Percentiles rank a stretch among this genome's conserved stretches.
Evolutionary conservation across 1,140 invertebrate genomes (phyloP).

Genomic region (Lepeophtheirus salmonis): DNA sequence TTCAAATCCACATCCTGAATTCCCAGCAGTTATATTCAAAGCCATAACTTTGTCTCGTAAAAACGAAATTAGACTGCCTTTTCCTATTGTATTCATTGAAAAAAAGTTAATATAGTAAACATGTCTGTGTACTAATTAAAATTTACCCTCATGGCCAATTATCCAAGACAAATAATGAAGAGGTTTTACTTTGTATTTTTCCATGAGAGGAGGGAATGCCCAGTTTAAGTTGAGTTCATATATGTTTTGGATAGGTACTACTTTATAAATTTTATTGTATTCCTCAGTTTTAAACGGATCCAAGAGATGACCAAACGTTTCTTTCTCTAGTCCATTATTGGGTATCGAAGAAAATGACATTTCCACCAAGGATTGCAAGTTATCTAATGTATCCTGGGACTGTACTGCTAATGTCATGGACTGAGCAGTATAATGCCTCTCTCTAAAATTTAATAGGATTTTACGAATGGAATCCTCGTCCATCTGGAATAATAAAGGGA

Average conservation of each 20-base stretch:
- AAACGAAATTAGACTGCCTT: slow-evolving; percentile 7
- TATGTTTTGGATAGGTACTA: slow-evolving; percentile 7
- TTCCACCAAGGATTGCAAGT: slow-evolving; percentile 34
- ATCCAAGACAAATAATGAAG: slow-evolving; percentile 16
- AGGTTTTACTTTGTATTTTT: slow-evolving; percentile 14
- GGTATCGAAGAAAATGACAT: neutral
- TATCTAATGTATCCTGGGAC: slow-evolving; percentile 48
- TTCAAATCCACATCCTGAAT: slow-evolving; percentile 13
- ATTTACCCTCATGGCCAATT: slow-evolving; percentile 17
- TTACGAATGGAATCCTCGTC: neutral
- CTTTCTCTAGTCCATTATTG: neutral
- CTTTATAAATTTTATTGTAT: neutral
- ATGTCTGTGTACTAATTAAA: neutral
- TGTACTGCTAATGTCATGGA: slow-evolving; percentile 59
- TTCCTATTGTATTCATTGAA: too few species aligned
- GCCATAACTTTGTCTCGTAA: slow-evolving; percentile 10
- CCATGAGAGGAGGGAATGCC: slow-evolving; percentile 7
- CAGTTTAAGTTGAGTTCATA: slow-evolving; percentile 15
- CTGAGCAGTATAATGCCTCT: slow-evolving; percentile 61
- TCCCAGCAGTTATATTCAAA: neutral
- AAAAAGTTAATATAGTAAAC: neutral
- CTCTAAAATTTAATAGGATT: neutral
- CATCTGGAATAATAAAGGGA: neutral
- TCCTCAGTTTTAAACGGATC: neutral
- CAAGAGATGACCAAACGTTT: neutral